These are phyloP conservation scores for Isoperla grammatica DNA, from an alignment of 2,888 invertebrate genomes.

Conservation along the genomic window DNA sequence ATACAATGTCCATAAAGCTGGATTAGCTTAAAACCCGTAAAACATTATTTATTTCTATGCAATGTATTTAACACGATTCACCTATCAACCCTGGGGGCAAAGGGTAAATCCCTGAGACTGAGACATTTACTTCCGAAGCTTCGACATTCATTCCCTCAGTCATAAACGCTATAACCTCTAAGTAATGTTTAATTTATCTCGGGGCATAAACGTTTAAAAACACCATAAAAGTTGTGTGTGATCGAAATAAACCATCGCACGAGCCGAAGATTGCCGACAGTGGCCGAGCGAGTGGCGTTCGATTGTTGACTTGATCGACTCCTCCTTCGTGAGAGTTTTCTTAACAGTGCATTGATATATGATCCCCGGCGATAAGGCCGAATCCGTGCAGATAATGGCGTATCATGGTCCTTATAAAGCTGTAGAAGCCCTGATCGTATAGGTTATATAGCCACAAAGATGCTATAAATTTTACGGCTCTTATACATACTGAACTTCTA, in stretches of 20 bases:
- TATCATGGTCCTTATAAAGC: background rate
- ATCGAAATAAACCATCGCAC: slow-evolving; percentile 6
- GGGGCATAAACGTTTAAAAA: slow-evolving; percentile 7
- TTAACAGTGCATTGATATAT: slow-evolving; percentile 15
- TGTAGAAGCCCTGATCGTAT: slow-evolving; percentile 4
- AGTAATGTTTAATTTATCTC: slow-evolving; percentile 15
- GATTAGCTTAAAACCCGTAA: too few species aligned
- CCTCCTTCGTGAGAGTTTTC: background rate
- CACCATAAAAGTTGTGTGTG: slow-evolving; percentile 12
- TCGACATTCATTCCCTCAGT: too few species aligned
- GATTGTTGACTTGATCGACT: background rate
- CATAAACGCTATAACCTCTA: too few species aligned
- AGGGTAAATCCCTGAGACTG: too few species aligned
- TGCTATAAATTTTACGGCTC: slow-evolving; percentile 4
- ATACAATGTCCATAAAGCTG: too few species aligned
- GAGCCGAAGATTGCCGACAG: too few species aligned
- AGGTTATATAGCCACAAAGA: slow-evolving; percentile 2
- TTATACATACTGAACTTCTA: slow-evolving; percentile 3
- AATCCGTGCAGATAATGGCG: background rate
- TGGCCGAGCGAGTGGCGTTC: background rate
- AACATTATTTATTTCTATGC: too few species aligned
- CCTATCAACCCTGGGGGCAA: too few species aligned
- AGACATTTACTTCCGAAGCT: too few species aligned
- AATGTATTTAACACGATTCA: too few species aligned
- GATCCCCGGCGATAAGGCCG: slow-evolving; percentile 5